Evolutionary conservation across 2,888 invertebrate species (phyloP).

Genomic region (Scaptomyza parva): DNA sequence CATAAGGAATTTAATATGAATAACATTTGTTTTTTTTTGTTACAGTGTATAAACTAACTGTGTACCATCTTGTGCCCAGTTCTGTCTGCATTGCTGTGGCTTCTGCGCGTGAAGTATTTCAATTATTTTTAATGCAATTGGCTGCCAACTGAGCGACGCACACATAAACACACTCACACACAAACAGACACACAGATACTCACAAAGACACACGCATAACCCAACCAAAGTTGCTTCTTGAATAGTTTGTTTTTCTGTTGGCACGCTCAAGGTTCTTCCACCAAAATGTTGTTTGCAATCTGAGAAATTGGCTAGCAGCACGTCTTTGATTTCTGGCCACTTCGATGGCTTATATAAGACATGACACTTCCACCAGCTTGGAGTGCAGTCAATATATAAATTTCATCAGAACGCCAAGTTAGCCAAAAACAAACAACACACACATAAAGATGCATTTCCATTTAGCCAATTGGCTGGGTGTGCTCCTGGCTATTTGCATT

Average conservation of each 20-base stretch:
- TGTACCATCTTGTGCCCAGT: constrained; percentile 10
- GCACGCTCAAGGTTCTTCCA: constrained; percentile 59
- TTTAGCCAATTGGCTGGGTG: constrained; percentile 33
- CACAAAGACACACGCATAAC: constrained; percentile 3
- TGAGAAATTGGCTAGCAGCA: constrained; percentile 59
- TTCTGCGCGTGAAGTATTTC: constrained; percentile 63
- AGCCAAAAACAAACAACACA: not conserved
- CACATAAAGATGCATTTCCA: constrained; percentile 45
- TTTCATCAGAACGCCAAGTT: constrained; percentile 13
- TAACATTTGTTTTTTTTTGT: not conserved
- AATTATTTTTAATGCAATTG: constrained; percentile 64
- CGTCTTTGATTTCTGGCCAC: constrained; percentile 49
- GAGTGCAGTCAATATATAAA: constrained; percentile 28
- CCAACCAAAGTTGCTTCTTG: constrained; percentile 1
- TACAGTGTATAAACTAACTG: not conserved
- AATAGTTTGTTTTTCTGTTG: constrained; percentile 25
- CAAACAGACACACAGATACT: constrained; percentile 1
- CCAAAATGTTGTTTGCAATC: constrained; percentile 39
- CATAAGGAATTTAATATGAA: not conserved
- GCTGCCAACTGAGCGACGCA: constrained; percentile 34
- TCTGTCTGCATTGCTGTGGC: constrained; percentile 44
- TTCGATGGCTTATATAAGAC: constrained; percentile 62
- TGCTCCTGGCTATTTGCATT: constrained; percentile 32
- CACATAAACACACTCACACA: no score
- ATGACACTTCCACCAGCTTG: constrained; percentile 22